Base-by-base conservation (phyloP, 2,888 invertebrate genomes). In the Taenaris catops region DNA sequence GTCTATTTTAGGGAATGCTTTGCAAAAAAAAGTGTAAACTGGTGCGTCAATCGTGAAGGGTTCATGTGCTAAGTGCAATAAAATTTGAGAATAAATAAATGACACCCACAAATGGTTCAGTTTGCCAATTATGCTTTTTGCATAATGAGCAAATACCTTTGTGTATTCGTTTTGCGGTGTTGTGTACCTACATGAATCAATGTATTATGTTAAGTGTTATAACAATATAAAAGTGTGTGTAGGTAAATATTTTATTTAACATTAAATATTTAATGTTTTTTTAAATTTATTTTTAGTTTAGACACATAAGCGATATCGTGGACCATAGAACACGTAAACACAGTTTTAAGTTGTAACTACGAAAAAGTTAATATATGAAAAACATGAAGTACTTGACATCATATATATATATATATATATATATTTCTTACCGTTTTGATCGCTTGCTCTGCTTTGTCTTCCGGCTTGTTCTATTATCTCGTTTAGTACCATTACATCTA, bases 401-500 rank as follows among this genome's bases (percentile, higher is more conserved):
- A n/a, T n/a, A n/a, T n/a, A n/a, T n/a, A n/a, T n/a, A n/a, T n/a
- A n/a, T n/a, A n/a, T n/a, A n/a, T n/a, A n/a, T 14, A 14, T 14
- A 14, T 14, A 14, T 9, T 20, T 41, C 46, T 41, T 93, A 96
- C 95, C 95, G 91, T 94, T 94, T 75, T 94, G 94, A 49, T 96
- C 96, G 67, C 94, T 94, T 41, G 93, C 91, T 66, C 93, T 90
- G 84, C 95, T 95, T 66, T 95, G 95, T 70, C 94, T 90, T 53
- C 95, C 94, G 41, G 97, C 97, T 89, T 97, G 97, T 73, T 98
- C 97, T 58, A 98, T 96, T 63, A 98, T 96, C 76, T 98, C 97
- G 73, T 96, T 97, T 62, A 98, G 89, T 58, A 97, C 97, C 96
- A 97, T 96, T 46, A 98, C 97, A 89, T 98, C 98, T 98, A 88